A percentile compares a stretch with the other conserved stretches of the same genome.
Conservation (phyloP, 2,113 vertebrate genomes). For the Misgurnus mizolepis region DNA sequence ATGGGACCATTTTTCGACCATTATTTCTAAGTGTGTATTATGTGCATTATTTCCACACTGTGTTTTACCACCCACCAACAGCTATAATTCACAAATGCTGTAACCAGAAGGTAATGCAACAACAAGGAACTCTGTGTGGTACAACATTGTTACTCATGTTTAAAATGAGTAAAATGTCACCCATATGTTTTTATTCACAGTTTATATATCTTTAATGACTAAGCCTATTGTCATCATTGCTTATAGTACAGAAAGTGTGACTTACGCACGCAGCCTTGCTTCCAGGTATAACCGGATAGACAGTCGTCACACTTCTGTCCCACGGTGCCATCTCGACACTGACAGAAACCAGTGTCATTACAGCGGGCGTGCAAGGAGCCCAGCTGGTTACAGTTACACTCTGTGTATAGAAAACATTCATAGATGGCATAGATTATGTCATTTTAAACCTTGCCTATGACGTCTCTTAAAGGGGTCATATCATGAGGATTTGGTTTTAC, state of each 20-base stretch:
- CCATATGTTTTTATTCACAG: conserved; percentile 33
- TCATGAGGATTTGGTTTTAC: not conserved
- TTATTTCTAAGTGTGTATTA: no score
- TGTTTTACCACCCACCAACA: conserved; percentile 13
- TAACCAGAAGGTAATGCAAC: not conserved
- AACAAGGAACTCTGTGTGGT: conserved; percentile 1
- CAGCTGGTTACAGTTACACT: conserved; percentile 86
- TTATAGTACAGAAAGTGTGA: conserved; percentile 41
- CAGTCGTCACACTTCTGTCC: conserved; percentile 92
- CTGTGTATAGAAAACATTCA: conserved; percentile 64
- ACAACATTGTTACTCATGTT: conserved; percentile 21
- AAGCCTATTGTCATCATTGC: not conserved
- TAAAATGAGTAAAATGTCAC: conserved; percentile 1
- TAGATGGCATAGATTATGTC: not conserved
- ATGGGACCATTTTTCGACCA: no score
- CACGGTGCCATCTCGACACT: conserved; percentile 80
- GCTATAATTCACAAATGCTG: not conserved
- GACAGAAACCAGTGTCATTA: conserved; percentile 86
- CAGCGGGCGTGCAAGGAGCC: conserved; percentile 87
- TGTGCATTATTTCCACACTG: not conserved
- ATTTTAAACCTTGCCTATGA: not conserved
- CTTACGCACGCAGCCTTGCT: conserved; percentile 84
- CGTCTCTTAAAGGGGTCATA: not conserved
- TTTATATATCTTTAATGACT: conserved; percentile 20
- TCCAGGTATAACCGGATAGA: conserved; percentile 86